Evolutionary conservation across 2,113 vertebrate genomes (phyloP).

Genomic region (Oriolus oriolus): DNA sequence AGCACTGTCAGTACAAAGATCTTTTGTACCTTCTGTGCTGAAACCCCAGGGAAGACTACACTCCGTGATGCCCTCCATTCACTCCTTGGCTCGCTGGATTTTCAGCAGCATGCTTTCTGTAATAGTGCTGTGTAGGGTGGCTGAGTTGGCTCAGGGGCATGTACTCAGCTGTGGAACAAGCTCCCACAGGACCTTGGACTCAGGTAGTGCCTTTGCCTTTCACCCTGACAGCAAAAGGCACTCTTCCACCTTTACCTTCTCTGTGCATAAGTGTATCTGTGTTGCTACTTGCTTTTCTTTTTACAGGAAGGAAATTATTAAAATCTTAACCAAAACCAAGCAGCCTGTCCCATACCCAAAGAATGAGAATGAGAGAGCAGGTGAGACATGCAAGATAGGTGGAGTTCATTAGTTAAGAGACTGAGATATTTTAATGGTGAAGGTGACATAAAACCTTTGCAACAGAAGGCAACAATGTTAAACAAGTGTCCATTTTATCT

Average conservation of each 20-base stretch:
- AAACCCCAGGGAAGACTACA: background rate
- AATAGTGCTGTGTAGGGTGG: background rate
- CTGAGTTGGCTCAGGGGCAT: background rate
- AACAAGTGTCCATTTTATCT: conserved; percentile 57
- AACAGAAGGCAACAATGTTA: background rate
- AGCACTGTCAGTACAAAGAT: background rate
- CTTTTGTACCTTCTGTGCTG: background rate
- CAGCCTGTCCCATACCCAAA: background rate
- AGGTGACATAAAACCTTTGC: background rate
- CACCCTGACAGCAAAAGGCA: background rate
- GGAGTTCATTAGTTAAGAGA: background rate
- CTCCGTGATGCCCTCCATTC: background rate
- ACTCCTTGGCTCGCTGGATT: background rate
- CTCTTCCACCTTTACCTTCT: background rate
- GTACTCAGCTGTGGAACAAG: background rate
- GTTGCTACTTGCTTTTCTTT: background rate
- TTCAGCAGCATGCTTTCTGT: background rate
- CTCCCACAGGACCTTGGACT: background rate
- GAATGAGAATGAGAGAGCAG: background rate
- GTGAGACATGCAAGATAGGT: background rate
- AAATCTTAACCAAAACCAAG: background rate
- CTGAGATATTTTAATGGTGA: background rate
- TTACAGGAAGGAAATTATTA: background rate
- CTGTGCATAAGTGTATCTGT: background rate
- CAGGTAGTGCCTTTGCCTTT: background rate